These are phyloP conservation scores for Hypothenemus hampei DNA, from an alignment of 1,140 invertebrate genomes.

Conservation along the genomic window DNA sequence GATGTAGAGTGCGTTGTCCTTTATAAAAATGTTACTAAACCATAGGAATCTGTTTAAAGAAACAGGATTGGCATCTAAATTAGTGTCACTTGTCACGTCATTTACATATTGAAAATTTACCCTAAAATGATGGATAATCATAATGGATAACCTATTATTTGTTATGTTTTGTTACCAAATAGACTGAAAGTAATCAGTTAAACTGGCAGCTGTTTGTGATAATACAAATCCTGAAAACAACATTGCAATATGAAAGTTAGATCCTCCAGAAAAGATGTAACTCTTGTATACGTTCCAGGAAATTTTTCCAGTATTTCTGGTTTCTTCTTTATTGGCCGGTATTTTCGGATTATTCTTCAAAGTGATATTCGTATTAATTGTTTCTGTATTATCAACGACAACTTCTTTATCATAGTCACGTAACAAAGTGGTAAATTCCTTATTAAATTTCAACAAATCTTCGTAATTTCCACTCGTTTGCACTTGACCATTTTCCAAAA, in stretches of 20 bases:
- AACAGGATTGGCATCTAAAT: too few relatives aligned
- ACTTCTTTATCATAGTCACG: conserved; percentile 9
- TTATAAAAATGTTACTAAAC: neutral
- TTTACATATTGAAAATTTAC: too few relatives aligned
- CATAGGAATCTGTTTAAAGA: neutral
- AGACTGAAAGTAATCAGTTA: conserved; percentile 60
- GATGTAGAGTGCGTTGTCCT: conserved; percentile 63
- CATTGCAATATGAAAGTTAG: conserved; percentile 48
- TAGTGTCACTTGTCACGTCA: too few relatives aligned
- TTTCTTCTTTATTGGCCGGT: conserved; percentile 58
- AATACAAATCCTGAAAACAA: conserved; percentile 51
- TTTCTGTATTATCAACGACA: conserved; percentile 1
- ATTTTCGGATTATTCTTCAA: conserved; percentile 10
- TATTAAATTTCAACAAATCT: conserved; percentile 54
- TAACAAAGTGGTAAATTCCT: conserved; percentile 61
- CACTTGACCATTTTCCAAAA: conserved; percentile 56
- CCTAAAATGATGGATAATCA: too few relatives aligned
- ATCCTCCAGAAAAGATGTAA: conserved; percentile 57
- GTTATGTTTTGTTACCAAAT: conserved; percentile 63
- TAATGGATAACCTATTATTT: too few relatives aligned
- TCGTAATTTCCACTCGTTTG: conserved; percentile 57
- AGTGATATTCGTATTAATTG: conserved; percentile 9
- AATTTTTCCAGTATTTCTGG: conserved; percentile 48
- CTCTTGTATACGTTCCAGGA: conserved; percentile 53
- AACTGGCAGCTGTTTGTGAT: conserved; percentile 59